Percentiles rank a stretch among this genome's conserved stretches.
Conservation (phyloP, 1,140 invertebrate species). For the Lepidurus packardi region DNA sequence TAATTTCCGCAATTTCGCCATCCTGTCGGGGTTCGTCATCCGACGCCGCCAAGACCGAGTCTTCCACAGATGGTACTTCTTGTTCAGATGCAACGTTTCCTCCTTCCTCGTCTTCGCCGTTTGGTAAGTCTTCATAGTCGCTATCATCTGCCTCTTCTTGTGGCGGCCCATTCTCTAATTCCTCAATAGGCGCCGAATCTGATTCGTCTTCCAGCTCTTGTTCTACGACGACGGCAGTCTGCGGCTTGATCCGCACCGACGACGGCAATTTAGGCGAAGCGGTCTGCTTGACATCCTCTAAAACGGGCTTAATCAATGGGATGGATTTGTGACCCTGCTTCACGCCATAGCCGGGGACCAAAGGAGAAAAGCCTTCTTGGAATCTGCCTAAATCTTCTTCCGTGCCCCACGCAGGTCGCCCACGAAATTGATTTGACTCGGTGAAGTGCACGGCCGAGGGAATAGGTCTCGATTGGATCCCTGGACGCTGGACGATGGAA, state of each 20-base stretch:
- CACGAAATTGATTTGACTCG: background rate
- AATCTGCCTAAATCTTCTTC: background rate
- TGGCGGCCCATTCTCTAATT: background rate
- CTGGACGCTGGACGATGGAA: background rate
- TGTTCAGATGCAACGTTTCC: background rate
- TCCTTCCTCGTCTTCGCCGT: conserved; percentile 25
- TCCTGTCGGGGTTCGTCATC: background rate
- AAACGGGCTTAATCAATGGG: background rate
- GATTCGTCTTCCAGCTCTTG: conserved; percentile 7
- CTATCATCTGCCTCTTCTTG: conserved; percentile 23
- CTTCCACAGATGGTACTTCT: conserved; percentile 12
- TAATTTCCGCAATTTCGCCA: background rate
- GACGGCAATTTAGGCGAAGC: background rate
- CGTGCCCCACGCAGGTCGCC: background rate
- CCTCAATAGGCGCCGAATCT: background rate
- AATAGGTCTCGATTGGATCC: background rate
- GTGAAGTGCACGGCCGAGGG: background rate
- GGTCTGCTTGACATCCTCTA: background rate
- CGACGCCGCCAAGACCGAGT: background rate
- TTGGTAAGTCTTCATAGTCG: conserved; percentile 25
- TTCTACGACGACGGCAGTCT: background rate
- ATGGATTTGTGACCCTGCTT: background rate
- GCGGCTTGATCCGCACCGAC: background rate
- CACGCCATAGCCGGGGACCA: background rate
- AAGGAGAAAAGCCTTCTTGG: background rate